Base-by-base conservation (phyloP, 2,113 vertebrate species). In the Lepidothrix coronata region DNA sequence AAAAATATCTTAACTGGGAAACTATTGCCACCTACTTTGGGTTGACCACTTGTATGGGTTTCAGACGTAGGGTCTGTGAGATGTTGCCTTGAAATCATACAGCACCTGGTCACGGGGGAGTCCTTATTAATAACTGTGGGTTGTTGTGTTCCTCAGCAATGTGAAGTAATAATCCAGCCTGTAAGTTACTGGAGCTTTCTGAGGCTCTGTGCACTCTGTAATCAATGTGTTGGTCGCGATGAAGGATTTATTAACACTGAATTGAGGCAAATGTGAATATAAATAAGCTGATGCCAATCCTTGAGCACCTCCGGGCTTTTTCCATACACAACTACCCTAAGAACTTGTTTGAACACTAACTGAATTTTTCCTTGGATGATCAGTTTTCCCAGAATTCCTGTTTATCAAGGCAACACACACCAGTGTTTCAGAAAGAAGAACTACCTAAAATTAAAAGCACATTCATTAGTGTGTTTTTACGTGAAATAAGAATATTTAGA, bases 401-500 rank as follows among this genome's bases (percentile, higher is more conserved):
- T 88, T 90, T 95, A 92, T 96, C 85, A 77, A 72, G 24, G 55
- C 44, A 86, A 72, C 20, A 57, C 17, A 21, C 52, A 54, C 11
- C 44, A 79, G n/a, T 58, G 63, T 88, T 88, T 63, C 55, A 83
- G 62, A 46, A 76, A 55, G 66, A 95, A 68, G 9, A 80, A 19
- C 43, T 67, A 48, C 22, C 75, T 94, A 67, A 83, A 96, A 91
- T 93, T 93, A 80, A 94, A 84, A 92, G 52, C 44, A 81, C 28
- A 88, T 84, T 84, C 68, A 88, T 93, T 92, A 85, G 82, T 31
- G 9, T 84, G 75, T 80, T 95, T 96, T 91, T 84, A 59, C 57
- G 41, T 83, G 83, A 95, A 94, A 90, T 59, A 86, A 65, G 85
- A 81, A n/a, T 95, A 92, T 95, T 97, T 96, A 96, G 79, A 94